Base-by-base conservation (phyloP, 2,888 invertebrate genomes). In the Limnephilus rhombicus region DNA sequence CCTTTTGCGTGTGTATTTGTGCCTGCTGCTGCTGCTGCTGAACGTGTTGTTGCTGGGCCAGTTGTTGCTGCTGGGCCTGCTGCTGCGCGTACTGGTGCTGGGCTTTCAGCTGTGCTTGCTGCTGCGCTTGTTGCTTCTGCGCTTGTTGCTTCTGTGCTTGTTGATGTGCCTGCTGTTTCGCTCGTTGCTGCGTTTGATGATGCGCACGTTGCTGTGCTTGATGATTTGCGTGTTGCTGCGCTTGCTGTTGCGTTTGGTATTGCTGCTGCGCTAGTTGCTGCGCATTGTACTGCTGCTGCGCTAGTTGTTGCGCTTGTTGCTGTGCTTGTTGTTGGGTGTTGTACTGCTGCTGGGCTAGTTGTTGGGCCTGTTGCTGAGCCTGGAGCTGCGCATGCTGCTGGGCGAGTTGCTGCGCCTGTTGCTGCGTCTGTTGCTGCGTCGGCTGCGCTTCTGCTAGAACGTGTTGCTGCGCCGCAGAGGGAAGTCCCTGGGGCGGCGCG, bases 331-430 rank as follows among this genome's bases (percentile, higher is more conserved):
- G 37, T 3, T 37, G 37, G 37, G 37, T 29, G 83, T 49, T 80
- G 29, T 90, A 85, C 34, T 85, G 83, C 83, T 24, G 94, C 89
- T 83, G 68, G 24, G 68, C 68, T 24, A 24, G 68, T 24, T 68
- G 83, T 31, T 31, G 34, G n/a, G 83, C 31, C 24, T 24, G 83
- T 34, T 83, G 82, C 24, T 68, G 68, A 9, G 68, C 68, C 11
- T 68, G 68, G 15, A 34, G 82, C 82, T 31, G 34, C 37, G 83
- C 5, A 2, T 83, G 34, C 18, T 24, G 94, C 89, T 83, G 68
- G 24, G 68, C 68, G 24, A 24, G 68, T 24, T 68, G 83, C 81
- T 94, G 94, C 85, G 94, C 94, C 0, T n/a, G 68, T 9, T 68
- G 68, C 68, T 68, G 68, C 68, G 68, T 18, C 68, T 68, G 85